Percentiles rank a stretch among this genome's conserved stretches.
Conservation (phyloP, 2,113 vertebrate genomes). For the Muntiacus muntjak region DNA sequence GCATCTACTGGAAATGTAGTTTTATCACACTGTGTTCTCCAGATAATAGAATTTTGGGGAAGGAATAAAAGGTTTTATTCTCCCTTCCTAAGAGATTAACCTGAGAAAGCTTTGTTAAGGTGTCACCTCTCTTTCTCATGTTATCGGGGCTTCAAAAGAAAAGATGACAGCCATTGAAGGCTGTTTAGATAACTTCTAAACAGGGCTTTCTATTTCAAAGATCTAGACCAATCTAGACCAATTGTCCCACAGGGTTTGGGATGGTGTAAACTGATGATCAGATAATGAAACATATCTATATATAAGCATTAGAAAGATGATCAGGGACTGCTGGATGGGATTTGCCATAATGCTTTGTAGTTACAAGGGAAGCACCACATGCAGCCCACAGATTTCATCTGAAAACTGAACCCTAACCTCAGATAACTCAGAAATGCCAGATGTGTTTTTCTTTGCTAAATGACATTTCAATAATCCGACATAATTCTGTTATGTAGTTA, state of each 20-base stretch:
- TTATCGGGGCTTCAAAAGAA: not conserved
- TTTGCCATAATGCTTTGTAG: not conserved
- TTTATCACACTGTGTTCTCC: not conserved
- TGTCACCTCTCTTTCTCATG: not conserved
- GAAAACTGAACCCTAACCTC: not conserved
- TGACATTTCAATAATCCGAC: not conserved
- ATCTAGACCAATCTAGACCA: not conserved
- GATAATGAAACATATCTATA: not conserved
- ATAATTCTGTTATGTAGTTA: too few relatives aligned
- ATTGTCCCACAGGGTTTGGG: fast-evolving
- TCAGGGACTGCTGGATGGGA: not conserved
- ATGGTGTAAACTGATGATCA: not conserved
- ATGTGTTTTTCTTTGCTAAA: not conserved
- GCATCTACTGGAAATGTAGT: not conserved
- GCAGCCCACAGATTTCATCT: not conserved
- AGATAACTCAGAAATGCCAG: not conserved
- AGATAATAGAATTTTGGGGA: not conserved
- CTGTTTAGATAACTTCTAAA: not conserved
- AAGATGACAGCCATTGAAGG: not conserved
- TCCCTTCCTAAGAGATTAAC: not conserved
- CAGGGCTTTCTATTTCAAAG: not conserved
- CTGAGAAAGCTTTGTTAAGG: not conserved
- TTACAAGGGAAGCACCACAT: not conserved
- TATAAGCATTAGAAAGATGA: not conserved
- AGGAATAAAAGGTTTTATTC: not conserved